Evolutionary conservation across 1,140 invertebrate genomes (phyloP).

Genomic region (Mercenaria mercenaria): DNA sequence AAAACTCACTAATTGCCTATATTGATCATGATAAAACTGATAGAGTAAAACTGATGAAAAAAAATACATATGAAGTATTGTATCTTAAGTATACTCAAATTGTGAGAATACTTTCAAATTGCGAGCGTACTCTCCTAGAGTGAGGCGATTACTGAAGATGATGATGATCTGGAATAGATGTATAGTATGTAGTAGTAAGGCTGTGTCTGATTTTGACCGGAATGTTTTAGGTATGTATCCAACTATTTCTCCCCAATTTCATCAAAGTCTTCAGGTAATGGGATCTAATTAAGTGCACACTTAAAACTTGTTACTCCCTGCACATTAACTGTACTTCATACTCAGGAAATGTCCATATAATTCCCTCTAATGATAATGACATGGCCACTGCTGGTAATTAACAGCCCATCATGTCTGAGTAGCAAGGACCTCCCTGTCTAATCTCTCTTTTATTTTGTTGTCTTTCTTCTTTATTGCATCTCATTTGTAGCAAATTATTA

Average conservation of each 20-base stretch:
- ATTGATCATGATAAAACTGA: no score
- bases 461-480: constrained; percentile 18
- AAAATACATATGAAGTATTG: no score
- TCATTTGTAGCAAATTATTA: constrained; percentile 5
- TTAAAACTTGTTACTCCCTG: neutral
- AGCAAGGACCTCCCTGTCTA: constrained; percentile 30
- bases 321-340: constrained; percentile 37
- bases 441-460: constrained; percentile 21
- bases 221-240: neutral
- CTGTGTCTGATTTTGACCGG: neutral
- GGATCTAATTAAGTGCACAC: neutral
- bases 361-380: constrained; percentile 45
- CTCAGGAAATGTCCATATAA: constrained; percentile 43
- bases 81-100: no score
- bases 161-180: no score
- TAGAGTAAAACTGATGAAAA: no score
- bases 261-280: constrained; percentile 17
- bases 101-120: no score
- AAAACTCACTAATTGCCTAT: no score
- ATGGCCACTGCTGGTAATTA: constrained; percentile 23
- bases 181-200: no score
- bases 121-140: no score
- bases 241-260: neutral
- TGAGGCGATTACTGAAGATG: no score
- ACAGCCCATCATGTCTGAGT: neutral